These are phyloP conservation scores for Tragelaphus oryx DNA, from an alignment of 2,797 vertebrate species.

Conservation along the genomic window DNA sequence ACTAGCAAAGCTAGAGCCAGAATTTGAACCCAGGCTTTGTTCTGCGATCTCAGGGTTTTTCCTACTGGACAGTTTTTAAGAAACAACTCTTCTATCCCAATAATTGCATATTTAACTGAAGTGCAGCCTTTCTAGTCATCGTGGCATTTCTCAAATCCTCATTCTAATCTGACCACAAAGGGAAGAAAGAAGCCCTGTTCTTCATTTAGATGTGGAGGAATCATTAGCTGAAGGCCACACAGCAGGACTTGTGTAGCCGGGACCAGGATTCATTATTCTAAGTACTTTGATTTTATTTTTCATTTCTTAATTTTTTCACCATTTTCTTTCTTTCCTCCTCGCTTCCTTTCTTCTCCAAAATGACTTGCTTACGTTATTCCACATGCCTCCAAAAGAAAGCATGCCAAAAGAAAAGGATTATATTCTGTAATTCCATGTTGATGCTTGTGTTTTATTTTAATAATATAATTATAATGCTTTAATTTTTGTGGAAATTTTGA, in stretches of 20 bases:
- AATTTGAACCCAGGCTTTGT: not conserved
- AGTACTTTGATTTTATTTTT: not conserved
- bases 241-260: fast-evolving
- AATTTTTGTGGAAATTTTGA: not conserved
- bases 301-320: too few species aligned
- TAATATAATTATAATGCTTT: not conserved
- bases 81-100: not conserved
- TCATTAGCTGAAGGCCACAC: fast-evolving
- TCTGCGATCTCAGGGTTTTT: not conserved
- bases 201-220: not conserved
- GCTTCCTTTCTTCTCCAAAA: not conserved
- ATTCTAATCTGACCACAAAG: not conserved
- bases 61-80: not conserved
- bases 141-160: not conserved
- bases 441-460: not conserved
- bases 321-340: not conserved
- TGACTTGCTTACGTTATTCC: not conserved
- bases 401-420: not conserved
- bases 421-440: not conserved
- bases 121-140: too few species aligned
- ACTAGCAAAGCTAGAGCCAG: not conserved
- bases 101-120: too few species aligned
- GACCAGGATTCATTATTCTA: fast-evolving
- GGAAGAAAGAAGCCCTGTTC: fast-evolving
- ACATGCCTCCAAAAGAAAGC: fast-evolving